Evolutionary conservation across 1,140 invertebrate species (phyloP).

Genomic region (Procambarus clarkii): DNA sequence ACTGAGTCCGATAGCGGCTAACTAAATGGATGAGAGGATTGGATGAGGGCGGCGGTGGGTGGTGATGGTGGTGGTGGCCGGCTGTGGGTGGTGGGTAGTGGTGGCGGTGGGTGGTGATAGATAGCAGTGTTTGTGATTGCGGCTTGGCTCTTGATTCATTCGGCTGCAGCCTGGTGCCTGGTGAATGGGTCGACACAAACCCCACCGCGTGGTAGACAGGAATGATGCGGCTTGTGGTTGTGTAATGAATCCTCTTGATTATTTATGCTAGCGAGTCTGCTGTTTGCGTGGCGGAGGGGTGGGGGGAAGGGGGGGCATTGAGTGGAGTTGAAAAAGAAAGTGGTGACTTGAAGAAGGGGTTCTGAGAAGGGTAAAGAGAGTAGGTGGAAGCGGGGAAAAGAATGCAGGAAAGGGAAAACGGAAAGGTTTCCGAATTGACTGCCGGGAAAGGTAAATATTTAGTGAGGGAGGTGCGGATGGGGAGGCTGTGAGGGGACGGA

Average conservation of each 20-base stretch:
- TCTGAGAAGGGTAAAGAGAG: background rate
- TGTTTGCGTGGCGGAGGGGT: background rate
- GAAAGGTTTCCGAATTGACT: too few relatives aligned
- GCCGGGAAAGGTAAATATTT: too few relatives aligned
- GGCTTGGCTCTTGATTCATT: background rate
- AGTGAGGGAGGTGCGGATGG: too few relatives aligned
- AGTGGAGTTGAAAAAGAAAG: background rate
- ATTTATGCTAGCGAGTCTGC: background rate
- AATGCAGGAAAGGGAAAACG: background rate
- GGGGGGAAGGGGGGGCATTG: background rate
- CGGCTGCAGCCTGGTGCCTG: background rate
- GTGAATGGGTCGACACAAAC: background rate
- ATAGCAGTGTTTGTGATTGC: background rate
- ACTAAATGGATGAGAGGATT: background rate
- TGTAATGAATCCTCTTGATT: constrained; percentile 3
- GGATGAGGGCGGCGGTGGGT: background rate
- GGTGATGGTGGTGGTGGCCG: background rate
- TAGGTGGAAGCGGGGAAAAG: background rate
- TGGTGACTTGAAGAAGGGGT: background rate
- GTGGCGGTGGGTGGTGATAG: background rate
- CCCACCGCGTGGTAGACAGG: background rate
- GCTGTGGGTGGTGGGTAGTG: background rate
- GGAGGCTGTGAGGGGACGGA: too few relatives aligned
- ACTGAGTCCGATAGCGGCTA: too few relatives aligned
- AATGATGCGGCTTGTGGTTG: background rate